These are phyloP conservation scores for Drosophila kambysellisi DNA, from an alignment of 2,888 invertebrate genomes.

Conservation along the genomic window DNA sequence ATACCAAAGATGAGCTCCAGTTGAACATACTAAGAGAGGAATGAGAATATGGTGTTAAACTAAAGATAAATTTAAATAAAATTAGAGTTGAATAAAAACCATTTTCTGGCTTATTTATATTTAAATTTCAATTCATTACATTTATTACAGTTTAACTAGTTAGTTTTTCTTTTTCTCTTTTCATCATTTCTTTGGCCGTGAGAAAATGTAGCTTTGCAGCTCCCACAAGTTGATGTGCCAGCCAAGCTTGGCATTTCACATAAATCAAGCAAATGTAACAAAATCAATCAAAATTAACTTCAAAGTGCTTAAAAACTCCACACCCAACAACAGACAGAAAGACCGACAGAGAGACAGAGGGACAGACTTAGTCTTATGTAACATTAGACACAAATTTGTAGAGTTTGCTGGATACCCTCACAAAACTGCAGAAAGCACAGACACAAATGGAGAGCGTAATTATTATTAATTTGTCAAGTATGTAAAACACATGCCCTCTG, in stretches of 20 bases:
- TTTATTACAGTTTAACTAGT: neutral
- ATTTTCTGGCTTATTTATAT: neutral
- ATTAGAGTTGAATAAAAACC: neutral
- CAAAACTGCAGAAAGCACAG: conserved; percentile 21
- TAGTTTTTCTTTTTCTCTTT: neutral
- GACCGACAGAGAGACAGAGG: neutral
- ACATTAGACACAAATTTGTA: conserved; percentile 43
- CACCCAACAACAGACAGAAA: conserved; percentile 1
- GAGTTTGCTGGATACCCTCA: conserved; percentile 31
- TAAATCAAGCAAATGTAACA: conserved; percentile 45
- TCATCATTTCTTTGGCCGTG: conserved; percentile 15
- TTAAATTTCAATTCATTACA: neutral
- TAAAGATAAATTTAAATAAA: neutral
- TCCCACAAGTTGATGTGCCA: conserved; percentile 8
- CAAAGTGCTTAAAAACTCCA: conserved; percentile 29
- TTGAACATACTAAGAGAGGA: neutral
- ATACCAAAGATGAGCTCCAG: neutral
- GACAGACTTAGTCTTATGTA: conserved; percentile 15
- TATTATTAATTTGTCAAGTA: conserved; percentile 81
- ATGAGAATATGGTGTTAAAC: neutral
- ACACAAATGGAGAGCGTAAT: conserved; percentile 62
- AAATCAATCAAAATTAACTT: conserved; percentile 70
- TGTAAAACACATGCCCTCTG: conserved; percentile 76
- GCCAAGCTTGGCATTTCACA: conserved; percentile 18
- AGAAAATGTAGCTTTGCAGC: conserved; percentile 16